Conservation (phyloP, 1,140 invertebrate genomes). For the Drosophila biarmipes region DNA sequence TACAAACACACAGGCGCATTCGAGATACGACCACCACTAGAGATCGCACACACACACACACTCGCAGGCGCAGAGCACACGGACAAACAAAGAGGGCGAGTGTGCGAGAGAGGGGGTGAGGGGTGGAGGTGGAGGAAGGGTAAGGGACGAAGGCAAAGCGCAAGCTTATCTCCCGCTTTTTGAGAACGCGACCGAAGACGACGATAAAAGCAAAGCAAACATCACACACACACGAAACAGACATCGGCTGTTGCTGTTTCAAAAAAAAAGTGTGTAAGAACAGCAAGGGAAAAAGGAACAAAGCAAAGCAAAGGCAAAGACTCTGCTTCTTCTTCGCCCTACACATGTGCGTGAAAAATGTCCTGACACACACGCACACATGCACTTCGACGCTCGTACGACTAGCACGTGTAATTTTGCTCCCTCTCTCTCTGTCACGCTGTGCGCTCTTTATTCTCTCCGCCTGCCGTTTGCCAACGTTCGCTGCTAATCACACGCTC, state of each 20-base stretch:
- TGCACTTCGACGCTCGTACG: background rate
- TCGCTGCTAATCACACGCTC: constrained; percentile 28
- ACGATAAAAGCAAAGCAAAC: constrained; percentile 81
- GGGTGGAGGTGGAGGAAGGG: constrained; percentile 21
- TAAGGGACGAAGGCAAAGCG: constrained; percentile 40
- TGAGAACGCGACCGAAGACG: constrained; percentile 54
- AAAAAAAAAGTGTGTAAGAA: background rate
- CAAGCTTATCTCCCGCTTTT: constrained; percentile 66
- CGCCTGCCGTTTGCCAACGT: constrained; percentile 2
- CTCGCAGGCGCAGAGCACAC: constrained; percentile 39
- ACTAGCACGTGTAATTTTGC: constrained; percentile 60
- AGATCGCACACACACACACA: constrained; percentile 36
- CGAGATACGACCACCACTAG: constrained; percentile 72
- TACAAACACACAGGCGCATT: constrained; percentile 51
- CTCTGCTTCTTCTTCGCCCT: constrained; percentile 13
- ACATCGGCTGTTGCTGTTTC: constrained; percentile 56
- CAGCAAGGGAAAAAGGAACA: constrained; percentile 11
- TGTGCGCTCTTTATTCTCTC: background rate
- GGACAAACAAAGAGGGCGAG: constrained; percentile 10
- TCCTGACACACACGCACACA: constrained; percentile 34
- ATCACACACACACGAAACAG: constrained; percentile 22
- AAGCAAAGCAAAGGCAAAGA: constrained; percentile 8
- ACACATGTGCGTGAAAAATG: constrained; percentile 71
- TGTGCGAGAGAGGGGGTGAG: constrained; percentile 38
- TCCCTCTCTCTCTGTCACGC: constrained; percentile 15